These are phyloP conservation scores for Drosophila meridiana DNA, from an alignment of 2,888 invertebrate species.

Conservation along the genomic window DNA sequence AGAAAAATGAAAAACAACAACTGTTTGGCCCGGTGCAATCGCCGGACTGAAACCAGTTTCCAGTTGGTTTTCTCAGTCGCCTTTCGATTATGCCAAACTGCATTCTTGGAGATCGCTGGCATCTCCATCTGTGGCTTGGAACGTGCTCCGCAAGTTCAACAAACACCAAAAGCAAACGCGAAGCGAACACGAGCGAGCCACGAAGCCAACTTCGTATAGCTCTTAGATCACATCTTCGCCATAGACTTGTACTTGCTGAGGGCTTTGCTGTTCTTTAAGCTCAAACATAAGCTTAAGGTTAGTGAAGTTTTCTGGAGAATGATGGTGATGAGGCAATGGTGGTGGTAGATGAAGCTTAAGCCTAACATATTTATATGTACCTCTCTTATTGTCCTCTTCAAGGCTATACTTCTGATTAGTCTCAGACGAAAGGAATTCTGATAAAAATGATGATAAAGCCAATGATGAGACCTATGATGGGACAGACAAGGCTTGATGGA, in stretches of 20 bases:
- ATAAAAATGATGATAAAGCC: background rate
- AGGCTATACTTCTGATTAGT: background rate
- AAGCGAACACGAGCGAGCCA: conserved; percentile 11
- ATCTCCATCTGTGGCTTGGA: conserved; percentile 39
- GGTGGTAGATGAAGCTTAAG: background rate
- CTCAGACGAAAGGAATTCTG: background rate
- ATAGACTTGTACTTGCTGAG: conserved; percentile 31
- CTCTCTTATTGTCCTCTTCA: background rate
- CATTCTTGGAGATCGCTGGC: conserved; percentile 63
- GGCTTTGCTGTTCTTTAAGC: background rate
- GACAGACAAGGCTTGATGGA: too few relatives aligned
- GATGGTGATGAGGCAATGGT: background rate
- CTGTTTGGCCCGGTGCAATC: conserved; percentile 33
- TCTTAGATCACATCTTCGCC: conserved; percentile 11
- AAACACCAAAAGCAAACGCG: conserved; percentile 32
- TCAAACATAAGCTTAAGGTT: background rate
- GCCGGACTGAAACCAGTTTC: conserved; percentile 43
- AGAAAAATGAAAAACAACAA: conserved; percentile 12
- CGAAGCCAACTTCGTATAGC: conserved; percentile 36
- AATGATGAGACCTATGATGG: background rate
- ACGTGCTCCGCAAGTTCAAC: conserved; percentile 51
- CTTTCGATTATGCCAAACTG: conserved; percentile 80
- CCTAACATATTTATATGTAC: background rate
- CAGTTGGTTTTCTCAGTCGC: conserved; percentile 70
- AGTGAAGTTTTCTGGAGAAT: background rate